Evolutionary conservation across 2,113 vertebrate genomes (phyloP).

Genomic region (Erinaceus europaeus): DNA sequence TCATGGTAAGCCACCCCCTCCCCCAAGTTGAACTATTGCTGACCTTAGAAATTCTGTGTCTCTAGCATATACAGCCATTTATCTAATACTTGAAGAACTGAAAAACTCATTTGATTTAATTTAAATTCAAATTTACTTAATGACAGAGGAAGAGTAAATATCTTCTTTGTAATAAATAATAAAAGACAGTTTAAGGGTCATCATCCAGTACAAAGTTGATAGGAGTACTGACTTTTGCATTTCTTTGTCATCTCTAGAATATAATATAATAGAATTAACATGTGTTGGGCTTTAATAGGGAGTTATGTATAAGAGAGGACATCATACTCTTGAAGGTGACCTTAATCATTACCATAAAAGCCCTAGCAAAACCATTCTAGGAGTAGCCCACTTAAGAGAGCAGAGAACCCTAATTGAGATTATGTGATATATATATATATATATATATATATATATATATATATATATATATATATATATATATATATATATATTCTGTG

Average conservation of each 20-base stretch:
- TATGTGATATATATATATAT: no score
- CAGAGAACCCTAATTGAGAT: neutral
- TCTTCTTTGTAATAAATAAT: neutral
- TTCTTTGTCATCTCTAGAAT: constrained; percentile 23
- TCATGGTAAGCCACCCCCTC: no score
- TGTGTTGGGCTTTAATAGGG: neutral
- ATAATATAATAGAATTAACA: neutral
- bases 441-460: no score
- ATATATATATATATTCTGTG: neutral
- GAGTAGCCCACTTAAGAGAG: neutral
- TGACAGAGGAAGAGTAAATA: neutral
- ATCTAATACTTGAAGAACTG: neutral
- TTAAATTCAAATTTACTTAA: neutral
- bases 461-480: no score
- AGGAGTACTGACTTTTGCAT: constrained; percentile 16
- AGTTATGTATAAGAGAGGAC: neutral
- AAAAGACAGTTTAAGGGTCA: neutral
- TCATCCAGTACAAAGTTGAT: neutral
- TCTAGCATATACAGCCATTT: neutral
- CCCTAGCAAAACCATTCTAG: neutral
- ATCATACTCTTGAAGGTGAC: neutral
- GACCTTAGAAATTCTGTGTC: no score
- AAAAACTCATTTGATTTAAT: neutral
- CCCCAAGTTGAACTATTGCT: no score
- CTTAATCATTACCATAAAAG: neutral